Evolutionary conservation across 2,797 vertebrate genomes (phyloP).

Genomic region (Carcharodon carcharias): DNA sequence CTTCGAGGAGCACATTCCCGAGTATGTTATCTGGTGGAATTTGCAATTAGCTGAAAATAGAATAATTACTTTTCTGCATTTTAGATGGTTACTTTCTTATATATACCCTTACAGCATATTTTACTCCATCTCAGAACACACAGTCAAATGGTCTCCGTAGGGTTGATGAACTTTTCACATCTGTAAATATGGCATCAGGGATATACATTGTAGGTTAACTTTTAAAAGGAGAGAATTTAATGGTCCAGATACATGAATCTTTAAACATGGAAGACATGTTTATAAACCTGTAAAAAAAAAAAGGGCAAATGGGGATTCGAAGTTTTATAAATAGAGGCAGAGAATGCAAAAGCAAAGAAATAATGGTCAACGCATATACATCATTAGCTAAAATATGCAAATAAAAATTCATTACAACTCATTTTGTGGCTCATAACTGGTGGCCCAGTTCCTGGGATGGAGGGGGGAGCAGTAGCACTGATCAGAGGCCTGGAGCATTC

Average conservation of each 20-base stretch:
- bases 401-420: background rate
- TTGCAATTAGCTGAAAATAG: background rate
- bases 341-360: background rate
- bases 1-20: background rate
- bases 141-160: background rate
- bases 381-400: background rate
- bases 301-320: background rate
- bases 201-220: background rate
- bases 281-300: background rate
- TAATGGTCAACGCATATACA: background rate
- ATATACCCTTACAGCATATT: background rate
- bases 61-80: background rate
- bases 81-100: background rate
- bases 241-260: background rate
- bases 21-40: background rate
- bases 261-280: background rate
- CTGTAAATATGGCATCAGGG: background rate
- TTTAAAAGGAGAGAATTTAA: background rate
- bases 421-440: background rate
- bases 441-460: background rate
- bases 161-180: background rate
- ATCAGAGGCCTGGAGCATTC: background rate
- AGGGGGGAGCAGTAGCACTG: background rate
- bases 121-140: background rate
- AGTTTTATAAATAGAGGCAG: background rate